These are phyloP conservation scores for Brachyopa scutellaris DNA, from an alignment of 2,888 invertebrate species.

Conservation along the genomic window DNA sequence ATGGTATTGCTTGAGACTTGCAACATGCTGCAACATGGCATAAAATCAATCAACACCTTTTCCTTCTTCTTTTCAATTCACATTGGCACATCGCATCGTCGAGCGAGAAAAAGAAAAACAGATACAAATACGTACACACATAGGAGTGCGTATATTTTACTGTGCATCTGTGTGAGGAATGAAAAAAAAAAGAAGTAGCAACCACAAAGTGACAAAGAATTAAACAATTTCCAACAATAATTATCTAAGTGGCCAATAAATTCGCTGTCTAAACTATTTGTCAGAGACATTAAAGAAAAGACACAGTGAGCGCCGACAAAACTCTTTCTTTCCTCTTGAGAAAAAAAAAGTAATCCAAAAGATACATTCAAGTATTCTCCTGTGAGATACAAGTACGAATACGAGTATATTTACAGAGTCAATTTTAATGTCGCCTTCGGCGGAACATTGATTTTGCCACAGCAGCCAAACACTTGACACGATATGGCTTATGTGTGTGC, in stretches of 20 bases:
- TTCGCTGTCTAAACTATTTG: constrained; percentile 82
- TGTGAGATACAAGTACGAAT: constrained; percentile 8
- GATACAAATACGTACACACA: no score
- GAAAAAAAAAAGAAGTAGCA: constrained; percentile 11
- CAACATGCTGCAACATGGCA: constrained; percentile 29
- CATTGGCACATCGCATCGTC: constrained; percentile 40
- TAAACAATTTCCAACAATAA: constrained; percentile 75
- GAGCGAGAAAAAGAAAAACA: no score
- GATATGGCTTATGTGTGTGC: not conserved
- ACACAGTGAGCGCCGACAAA: constrained; percentile 73
- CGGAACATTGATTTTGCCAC: constrained; percentile 72
- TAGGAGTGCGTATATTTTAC: not conserved
- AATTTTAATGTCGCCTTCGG: constrained; percentile 39
- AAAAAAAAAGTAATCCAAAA: constrained; percentile 28
- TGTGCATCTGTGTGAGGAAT: not conserved
- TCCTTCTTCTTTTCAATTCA: not conserved
- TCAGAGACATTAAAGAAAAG: constrained; percentile 76
- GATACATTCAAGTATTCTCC: constrained; percentile 34
- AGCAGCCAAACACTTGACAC: constrained; percentile 4
- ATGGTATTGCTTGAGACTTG: constrained; percentile 22
- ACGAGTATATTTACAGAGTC: no score
- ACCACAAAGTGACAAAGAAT: constrained; percentile 68
- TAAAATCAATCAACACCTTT: constrained; percentile 70
- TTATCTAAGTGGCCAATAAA: constrained; percentile 82
- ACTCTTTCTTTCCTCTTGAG: constrained; percentile 41